Evolutionary conservation across 2,888 invertebrate genomes (phyloP).

Genomic region (Platycheirus rosarum): DNA sequence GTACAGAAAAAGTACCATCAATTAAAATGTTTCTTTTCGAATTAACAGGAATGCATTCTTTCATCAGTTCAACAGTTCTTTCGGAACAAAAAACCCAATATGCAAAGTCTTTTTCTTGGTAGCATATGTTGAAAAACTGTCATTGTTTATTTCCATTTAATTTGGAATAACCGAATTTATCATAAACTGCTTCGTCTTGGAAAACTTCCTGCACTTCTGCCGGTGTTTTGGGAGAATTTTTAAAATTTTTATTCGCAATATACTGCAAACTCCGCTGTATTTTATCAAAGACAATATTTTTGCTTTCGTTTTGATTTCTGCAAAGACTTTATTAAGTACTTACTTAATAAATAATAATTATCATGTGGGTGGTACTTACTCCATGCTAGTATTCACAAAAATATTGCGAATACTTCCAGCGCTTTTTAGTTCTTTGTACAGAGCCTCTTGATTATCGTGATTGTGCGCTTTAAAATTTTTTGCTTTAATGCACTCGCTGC

Average conservation of each 20-base stretch:
- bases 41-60: slow-evolving; percentile 43
- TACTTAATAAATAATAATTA: slow-evolving; percentile 24
- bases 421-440: slow-evolving; percentile 44
- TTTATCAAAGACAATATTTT: slow-evolving; percentile 57
- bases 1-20: slow-evolving; percentile 50
- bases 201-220: slow-evolving; percentile 54
- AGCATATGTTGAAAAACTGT: slow-evolving; percentile 46
- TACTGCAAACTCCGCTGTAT: slow-evolving; percentile 51
- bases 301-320: slow-evolving; percentile 60
- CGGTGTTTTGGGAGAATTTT: slow-evolving; percentile 50
- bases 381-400: slow-evolving; percentile 57
- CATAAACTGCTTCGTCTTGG: slow-evolving; percentile 51
- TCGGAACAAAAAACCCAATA: slow-evolving; percentile 45
- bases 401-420: slow-evolving; percentile 55
- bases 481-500: slow-evolving; percentile 47
- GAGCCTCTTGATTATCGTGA: slow-evolving; percentile 46
- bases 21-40: slow-evolving; percentile 44
- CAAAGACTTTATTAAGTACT: slow-evolving; percentile 40
- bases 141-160: slow-evolving; percentile 51
- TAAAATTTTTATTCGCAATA: slow-evolving; percentile 47
- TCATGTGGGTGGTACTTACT: slow-evolving; percentile 57
- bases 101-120: slow-evolving; percentile 47
- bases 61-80: slow-evolving; percentile 34
- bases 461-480: slow-evolving; percentile 41
- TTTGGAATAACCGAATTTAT: slow-evolving; percentile 51